Base-by-base conservation (phyloP, 2,888 invertebrate species). In the Campaea margaritaria region DNA sequence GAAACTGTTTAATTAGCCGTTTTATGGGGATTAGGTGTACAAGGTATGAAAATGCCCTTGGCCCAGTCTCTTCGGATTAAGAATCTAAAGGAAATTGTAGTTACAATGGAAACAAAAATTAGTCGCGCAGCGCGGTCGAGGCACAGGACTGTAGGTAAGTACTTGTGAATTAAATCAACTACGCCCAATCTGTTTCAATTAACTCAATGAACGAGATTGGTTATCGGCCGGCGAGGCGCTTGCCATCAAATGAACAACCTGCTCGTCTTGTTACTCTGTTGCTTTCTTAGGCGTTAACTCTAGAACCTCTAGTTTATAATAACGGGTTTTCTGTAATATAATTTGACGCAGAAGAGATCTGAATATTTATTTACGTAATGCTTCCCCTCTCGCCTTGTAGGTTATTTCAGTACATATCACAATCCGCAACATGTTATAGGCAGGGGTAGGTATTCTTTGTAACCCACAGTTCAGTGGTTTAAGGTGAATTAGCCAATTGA, bases 1-100 rank as follows among this genome's bases (percentile, higher is more conserved):
- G 78, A 80, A 77, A 79, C 72, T 78, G 75, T 82, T 81, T 80
- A 81, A 81, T 80, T 78, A 84, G 79, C 82, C 75, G 74, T 79
- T 85, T 78, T 76, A 80, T 77, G 76, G 75, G 70, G 83, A 79
- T 75, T 79, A 76, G 77, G 55, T 21, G 21, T 54, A 79, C 77
- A 76, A 78, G 74, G 74, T 68, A 74, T 70, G 67, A 71, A 72
- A 67, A 57, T 67, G 67, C 58, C 88, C 87, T 83, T 89, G 89
- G 81, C 89, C 83, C 69, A 82, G 78, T 86, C 74, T 73, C 67
- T 66, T 70, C 71, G 62, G 64, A 74, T 71, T 72, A 72, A 68
- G 76, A 82, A 81, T 74, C 72, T 73, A 58, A 62, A 82, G 78
- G 79, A 83, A 83, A 81, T 76, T 79, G 70, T 76, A 74, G 68